These are phyloP conservation scores for Digitonthophagus gazella DNA, from an alignment of 2,888 invertebrate species.

Conservation along the genomic window DNA sequence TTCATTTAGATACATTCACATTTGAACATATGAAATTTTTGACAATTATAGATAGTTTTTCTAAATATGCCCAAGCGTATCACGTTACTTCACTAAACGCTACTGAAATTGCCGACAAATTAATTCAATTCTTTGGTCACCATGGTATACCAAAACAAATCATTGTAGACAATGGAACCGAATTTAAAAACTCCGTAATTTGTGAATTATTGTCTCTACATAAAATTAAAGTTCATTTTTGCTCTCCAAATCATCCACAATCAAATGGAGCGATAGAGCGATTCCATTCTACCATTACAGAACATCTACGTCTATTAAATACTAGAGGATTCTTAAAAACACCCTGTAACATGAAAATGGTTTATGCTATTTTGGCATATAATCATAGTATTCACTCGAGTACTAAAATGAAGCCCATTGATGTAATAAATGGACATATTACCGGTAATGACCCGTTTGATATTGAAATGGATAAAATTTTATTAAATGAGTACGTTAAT, in stretches of 20 bases:
- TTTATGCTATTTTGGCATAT: too few species aligned
- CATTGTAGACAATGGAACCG: slow-evolving; percentile 19
- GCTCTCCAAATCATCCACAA: slow-evolving; percentile 2
- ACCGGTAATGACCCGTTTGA: too few species aligned
- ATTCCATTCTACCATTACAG: slow-evolving; percentile 7
- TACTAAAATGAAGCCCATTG: too few species aligned
- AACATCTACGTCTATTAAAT: slow-evolving; percentile 1
- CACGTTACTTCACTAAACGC: slow-evolving; percentile 17
- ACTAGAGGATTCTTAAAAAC: too few species aligned
- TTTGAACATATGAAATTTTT: slow-evolving; percentile 12
- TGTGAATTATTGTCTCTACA: slow-evolving; percentile 15
- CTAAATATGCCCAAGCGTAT: slow-evolving; percentile 22
- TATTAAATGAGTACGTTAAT: too few species aligned
- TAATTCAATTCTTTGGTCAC: slow-evolving; percentile 13
- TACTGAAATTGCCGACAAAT: slow-evolving; percentile 11
- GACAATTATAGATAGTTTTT: slow-evolving; percentile 16
- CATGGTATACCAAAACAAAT: slow-evolving; percentile 19
- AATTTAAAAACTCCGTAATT: slow-evolving; percentile 22
- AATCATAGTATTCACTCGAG: too few species aligned
- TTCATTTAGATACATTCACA: slow-evolving; percentile 16
- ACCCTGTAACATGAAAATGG: too few species aligned
- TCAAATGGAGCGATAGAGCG: slow-evolving; percentile 12
- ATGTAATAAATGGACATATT: too few species aligned
- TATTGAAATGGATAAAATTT: too few species aligned
- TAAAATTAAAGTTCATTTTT: slow-evolving; percentile 25